Conservation (phyloP, 2,113 vertebrate species). For the Myxocyprinus asiaticus region DNA sequence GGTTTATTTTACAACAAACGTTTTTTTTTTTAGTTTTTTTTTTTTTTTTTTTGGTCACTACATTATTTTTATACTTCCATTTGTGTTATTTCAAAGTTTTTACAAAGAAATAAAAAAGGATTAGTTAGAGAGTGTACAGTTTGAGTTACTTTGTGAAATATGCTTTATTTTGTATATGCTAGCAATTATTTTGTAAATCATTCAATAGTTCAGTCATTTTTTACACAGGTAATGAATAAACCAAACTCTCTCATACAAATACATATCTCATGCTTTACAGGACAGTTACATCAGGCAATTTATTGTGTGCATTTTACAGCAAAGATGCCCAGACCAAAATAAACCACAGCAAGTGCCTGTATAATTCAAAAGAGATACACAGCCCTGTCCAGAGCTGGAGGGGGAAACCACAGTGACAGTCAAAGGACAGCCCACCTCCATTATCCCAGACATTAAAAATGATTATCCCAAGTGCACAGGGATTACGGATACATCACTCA, state of each 20-base stretch:
- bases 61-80: too few relatives aligned
- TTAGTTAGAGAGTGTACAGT: too few relatives aligned
- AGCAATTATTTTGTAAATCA: background rate
- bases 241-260: background rate
- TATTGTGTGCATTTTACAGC: background rate
- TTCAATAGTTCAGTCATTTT: background rate
- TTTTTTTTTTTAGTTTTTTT: too few relatives aligned
- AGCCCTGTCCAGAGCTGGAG: background rate
- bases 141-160: too few relatives aligned
- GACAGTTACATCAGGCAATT: background rate
- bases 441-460: slow-evolving; percentile 35
- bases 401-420: background rate
- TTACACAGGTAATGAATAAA: background rate
- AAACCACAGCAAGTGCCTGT: background rate
- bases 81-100: too few relatives aligned
- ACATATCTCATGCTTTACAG: background rate
- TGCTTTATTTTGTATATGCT: too few relatives aligned
- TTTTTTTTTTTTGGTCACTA: too few relatives aligned
- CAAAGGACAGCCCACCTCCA: background rate
- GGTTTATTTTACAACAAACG: too few relatives aligned
- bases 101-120: too few relatives aligned
- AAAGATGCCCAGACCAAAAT: slow-evolving; percentile 26
- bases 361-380: slow-evolving; percentile 4
- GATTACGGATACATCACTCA: slow-evolving; percentile 5
- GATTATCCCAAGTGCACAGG: slow-evolving; percentile 8